Evolutionary conservation across 2,113 vertebrate species (phyloP), one percentile per base, ranked within the genome.

Genomic region (Megaceryle maxima): DNA sequence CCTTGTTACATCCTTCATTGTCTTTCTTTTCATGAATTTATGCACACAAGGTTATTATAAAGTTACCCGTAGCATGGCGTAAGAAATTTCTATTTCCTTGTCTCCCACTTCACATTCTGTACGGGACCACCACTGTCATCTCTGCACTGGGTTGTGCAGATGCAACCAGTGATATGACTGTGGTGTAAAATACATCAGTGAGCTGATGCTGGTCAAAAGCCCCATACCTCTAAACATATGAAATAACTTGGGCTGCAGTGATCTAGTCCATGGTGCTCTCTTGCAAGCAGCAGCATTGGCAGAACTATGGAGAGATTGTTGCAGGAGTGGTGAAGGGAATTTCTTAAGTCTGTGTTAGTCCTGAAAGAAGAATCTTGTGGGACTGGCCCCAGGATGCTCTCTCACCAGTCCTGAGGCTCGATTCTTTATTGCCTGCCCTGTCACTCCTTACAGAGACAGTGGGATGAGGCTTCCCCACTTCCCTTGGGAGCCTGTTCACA

Each of bases 211-310:
- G 21, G 18, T 63, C 63, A 53, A 78, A 94, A 78, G 28, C 33
- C 28, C 14, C 3, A 5, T 50, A 74, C 35, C 44, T 76, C 67
- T 41, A 51, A 39, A 29, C n/a, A 14, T 0, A 0, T 62, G 59
- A 53, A 66, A 43, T 6, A 5, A 39, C 44, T 4, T 18, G 35
- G 48, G 48, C 53, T 72, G 13, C 48, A 53, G 1, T 3, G 18
- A 57, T 90, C 16, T 56, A 35, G 55, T 73, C 41, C 5, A 4
- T 0, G 2, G 43, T 82, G 43, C 79, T 83, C 67, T 53, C 39
- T 73, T 77, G 59, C 26, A 70, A 69, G 56, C 76, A 48, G 35
- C 76, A 43, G 8, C 15, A 16, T 80, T 3, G 3, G 64, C 44
- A 84, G 60, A 78, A 59, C 11, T 67, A 31, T 5, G 10, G 60